Base-by-base conservation (phyloP, 2,888 invertebrate species). In the Spodoptera picta region DNA sequence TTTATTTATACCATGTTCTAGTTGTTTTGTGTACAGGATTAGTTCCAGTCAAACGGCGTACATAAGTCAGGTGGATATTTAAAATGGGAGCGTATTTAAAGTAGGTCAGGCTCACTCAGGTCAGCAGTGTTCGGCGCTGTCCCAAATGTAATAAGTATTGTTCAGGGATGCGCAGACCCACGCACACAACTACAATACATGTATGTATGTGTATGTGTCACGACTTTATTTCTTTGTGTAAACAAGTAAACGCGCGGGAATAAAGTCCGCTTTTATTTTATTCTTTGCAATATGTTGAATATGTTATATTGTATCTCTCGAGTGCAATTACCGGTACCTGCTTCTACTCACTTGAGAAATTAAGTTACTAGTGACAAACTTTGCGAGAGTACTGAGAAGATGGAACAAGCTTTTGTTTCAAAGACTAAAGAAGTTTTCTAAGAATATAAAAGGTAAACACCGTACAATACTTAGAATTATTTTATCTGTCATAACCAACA, bases 111-210 rank as follows among this genome's bases (percentile, higher is more conserved):
- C 47, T 73, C 24, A 10, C 56, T 50, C 67, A 56, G 73, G 72
- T 68, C 73, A 72, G 48, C 73, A 50, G 55, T 53, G 62, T 50
- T 46, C 61, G n/a, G 53, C 49, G 49, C 47, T 51, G 68, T 61
- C 68, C 63, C 73, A 62, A 73, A 73, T 51, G 63, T 72, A 72
- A 71, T 71, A 73, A 68, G 73, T 68, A 58, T 74, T 74, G 74
- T 73, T 63, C 66, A 27, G 58, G 65, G 49, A 60, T 56, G 59
- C 24, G 27, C 50, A 49, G 60, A 65, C 65, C 46, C 56, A 41
- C 61, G 48, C 65, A 62, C 49, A 67, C 59, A 63, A 14, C 45
- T 42, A 46, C 31, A 54, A 41, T 7, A 9, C 4, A 31, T 31
- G 6, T 51, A n/a, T 61, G 11, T 57, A 19, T n/a, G 5, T 50